These are phyloP conservation scores for Ctenomys sociabilis DNA, from an alignment of 2,113 vertebrate species.

Conservation along the genomic window DNA sequence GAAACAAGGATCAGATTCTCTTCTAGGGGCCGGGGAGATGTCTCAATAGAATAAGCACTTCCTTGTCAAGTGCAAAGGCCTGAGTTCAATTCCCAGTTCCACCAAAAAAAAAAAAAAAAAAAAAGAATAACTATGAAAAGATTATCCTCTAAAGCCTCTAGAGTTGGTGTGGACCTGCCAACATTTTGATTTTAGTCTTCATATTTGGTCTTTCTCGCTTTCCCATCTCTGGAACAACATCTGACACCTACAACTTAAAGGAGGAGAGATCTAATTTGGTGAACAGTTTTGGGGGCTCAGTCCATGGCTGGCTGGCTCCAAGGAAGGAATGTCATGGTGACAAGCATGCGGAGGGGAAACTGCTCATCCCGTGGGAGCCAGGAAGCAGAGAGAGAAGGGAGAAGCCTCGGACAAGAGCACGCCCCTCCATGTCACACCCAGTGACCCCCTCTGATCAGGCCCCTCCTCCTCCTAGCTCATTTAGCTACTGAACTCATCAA, in stretches of 20 bases:
- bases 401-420: neutral
- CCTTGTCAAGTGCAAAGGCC: too few relatives aligned
- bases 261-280: neutral
- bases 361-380: neutral
- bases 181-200: neutral
- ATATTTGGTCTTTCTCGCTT: neutral
- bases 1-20: neutral
- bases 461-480: neutral
- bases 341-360: neutral
- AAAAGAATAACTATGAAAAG: too few relatives aligned
- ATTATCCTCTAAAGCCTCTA: neutral
- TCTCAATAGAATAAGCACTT: too few relatives aligned
- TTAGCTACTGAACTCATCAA: neutral
- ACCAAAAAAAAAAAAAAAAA: too few relatives aligned
- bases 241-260: neutral
- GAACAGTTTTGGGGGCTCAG: neutral
- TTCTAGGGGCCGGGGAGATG: too few relatives aligned
- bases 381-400: neutral
- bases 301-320: neutral
- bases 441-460: too few relatives aligned
- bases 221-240: neutral
- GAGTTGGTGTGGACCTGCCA: neutral
- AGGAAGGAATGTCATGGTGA: neutral
- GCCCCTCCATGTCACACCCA: neutral
- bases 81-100: too few relatives aligned